Evolutionary conservation across 2,888 invertebrate species (phyloP), one percentile per base, ranked within the genome.

Genomic region (Germaria angustata): DNA sequence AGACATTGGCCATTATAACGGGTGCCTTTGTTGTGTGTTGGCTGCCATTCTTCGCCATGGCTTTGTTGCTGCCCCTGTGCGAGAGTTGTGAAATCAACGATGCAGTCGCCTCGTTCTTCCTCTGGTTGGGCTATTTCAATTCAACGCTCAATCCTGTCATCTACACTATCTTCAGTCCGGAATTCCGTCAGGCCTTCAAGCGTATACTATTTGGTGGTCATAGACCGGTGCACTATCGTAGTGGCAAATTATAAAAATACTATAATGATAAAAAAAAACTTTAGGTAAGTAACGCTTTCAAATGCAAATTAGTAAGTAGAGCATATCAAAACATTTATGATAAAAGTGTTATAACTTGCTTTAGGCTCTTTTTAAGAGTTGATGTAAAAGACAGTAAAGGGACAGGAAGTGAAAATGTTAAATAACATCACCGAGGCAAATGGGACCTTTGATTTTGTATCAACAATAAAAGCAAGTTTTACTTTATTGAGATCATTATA

Each of bases 41-140:
- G 98, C 93, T 98, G 88, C 98, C 98, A 51, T 99, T 99, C 92
- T 99, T 99, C 92, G 94, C 98, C 85, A 94, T 98, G 92, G 98
- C 98, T 28, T 93, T 98, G 77, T 92, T 97, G 84, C 93, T 96
- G 91, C 97, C 98, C 77, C 94, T 98, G 83, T 98, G 98, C 90
- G 94, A 95, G 84, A 88, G 90, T 59, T 95, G 95, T 89, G 92
- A 93, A 88, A 93, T 95, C 88, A 95, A 95, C 90, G 95, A 95
- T 85, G 94, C 95, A 89, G 92, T 96, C 87, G 94, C 95, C 85
- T 95, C 96, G 84, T 93, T 97, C 86, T 96, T 96, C 91, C 93
- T 97, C 84, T 98, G 98, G 98, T 93, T 97, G 85, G 97, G 97
- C 86, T 97, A 97, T 92, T 95, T 96, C 90, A 97, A 97, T 92